Conservation (phyloP, 1,140 invertebrate genomes). For the Antheraea pernyi region DNA sequence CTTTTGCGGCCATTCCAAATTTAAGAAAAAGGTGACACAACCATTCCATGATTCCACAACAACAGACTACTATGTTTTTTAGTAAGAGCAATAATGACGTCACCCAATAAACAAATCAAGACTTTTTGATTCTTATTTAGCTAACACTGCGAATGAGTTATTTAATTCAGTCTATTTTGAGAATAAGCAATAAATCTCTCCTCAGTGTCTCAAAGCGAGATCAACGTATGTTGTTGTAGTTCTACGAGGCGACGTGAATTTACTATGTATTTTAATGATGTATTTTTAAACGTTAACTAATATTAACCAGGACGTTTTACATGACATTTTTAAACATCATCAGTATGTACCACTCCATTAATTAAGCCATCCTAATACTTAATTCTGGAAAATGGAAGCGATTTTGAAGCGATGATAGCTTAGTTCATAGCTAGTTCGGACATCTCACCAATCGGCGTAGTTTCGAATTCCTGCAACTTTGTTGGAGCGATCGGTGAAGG, state of each 20-base stretch:
- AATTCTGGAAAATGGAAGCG: too few relatives aligned
- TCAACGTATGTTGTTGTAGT: not conserved
- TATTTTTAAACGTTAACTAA: not conserved
- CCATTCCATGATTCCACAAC: too few relatives aligned
- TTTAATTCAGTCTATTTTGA: constrained; percentile 13
- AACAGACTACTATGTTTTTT: not conserved
- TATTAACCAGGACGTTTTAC: not conserved
- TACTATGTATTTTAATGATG: not conserved
- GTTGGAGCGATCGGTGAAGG: too few relatives aligned
- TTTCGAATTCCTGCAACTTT: too few relatives aligned
- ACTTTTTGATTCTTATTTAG: constrained; percentile 1
- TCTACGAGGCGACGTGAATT: not conserved
- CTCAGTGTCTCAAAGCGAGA: not conserved
- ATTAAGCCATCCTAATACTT: too few relatives aligned
- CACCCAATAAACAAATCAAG: constrained; percentile 11
- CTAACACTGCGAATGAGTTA: not conserved
- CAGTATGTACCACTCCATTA: not conserved
- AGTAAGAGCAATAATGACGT: not conserved
- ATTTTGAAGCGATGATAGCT: too few relatives aligned
- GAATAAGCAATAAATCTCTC: constrained; percentile 9
- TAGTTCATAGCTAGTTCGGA: too few relatives aligned
- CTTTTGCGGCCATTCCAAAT: too few relatives aligned
- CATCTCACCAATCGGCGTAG: too few relatives aligned
- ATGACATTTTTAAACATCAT: too few relatives aligned
- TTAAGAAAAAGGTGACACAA: too few relatives aligned